Percentiles rank a stretch among this genome's conserved stretches.
Conservation (phyloP, 2,797 vertebrate genomes). For the Triplophysa yarkandensis region DNA sequence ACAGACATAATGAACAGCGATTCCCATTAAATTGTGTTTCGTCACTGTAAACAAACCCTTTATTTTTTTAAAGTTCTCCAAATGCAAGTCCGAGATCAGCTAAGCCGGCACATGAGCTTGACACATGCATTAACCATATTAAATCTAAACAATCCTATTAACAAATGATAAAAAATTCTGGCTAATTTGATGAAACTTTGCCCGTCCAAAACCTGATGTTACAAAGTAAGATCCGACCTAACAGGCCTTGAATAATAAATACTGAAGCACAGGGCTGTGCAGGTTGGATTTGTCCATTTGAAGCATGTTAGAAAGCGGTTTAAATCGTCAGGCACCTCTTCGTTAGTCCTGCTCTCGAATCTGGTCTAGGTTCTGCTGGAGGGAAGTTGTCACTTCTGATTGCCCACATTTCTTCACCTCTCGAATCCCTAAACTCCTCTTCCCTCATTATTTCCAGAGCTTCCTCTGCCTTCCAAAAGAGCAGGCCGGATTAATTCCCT, state of each 20-base stretch:
- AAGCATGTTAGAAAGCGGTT: slow-evolving; percentile 34
- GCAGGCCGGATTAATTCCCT: slow-evolving; percentile 69
- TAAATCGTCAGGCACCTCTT: slow-evolving; percentile 21
- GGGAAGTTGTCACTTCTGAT: slow-evolving; percentile 53
- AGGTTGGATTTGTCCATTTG: not conserved
- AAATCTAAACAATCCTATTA: not conserved
- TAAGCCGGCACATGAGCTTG: not conserved
- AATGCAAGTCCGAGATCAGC: not conserved
- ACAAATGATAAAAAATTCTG: not conserved
- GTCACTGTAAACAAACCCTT: not conserved
- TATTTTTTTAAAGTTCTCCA: not conserved
- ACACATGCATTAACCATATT: not conserved
- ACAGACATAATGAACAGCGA: not conserved
- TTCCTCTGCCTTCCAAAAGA: slow-evolving; percentile 55
- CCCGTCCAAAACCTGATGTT: not conserved
- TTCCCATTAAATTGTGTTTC: not conserved
- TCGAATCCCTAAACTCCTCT: slow-evolving; percentile 49
- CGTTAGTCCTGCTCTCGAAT: slow-evolving; percentile 13
- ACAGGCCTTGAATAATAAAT: slow-evolving; percentile 16
- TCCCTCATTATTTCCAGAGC: slow-evolving; percentile 50
- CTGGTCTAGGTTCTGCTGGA: slow-evolving; percentile 44
- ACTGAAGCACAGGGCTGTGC: not conserved
- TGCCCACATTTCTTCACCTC: slow-evolving; percentile 46
- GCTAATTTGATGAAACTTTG: not conserved
- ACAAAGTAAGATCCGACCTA: slow-evolving; percentile 1